These are phyloP conservation scores for Colius striatus DNA, from an alignment of 2,113 vertebrate genomes.

Conservation along the genomic window DNA sequence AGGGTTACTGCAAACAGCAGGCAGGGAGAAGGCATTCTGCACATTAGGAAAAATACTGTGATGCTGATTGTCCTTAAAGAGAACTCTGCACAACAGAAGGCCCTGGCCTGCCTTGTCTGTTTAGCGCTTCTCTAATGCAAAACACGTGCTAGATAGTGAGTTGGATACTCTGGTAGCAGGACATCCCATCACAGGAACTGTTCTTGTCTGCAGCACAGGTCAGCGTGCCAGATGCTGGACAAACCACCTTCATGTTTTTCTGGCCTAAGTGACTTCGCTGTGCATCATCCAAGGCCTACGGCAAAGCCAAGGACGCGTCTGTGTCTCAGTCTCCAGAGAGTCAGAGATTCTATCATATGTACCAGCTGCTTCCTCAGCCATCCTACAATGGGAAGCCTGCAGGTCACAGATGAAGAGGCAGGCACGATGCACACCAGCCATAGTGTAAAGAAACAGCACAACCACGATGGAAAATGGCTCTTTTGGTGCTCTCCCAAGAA, in stretches of 20 bases:
- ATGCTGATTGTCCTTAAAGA: constrained; percentile 33
- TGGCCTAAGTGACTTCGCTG: background rate
- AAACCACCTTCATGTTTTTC: background rate
- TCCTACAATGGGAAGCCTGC: background rate
- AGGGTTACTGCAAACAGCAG: constrained; percentile 32
- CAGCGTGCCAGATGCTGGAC: background rate
- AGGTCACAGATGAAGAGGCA: constrained; percentile 36
- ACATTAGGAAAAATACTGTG: constrained; percentile 15
- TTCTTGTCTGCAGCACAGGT: background rate
- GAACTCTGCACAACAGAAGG: background rate
- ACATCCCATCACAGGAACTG: rapidly evolving
- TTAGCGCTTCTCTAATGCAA: background rate
- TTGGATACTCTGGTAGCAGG: background rate
- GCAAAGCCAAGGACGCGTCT: background rate
- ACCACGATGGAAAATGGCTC: background rate
- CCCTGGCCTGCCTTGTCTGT: background rate
- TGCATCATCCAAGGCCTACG: background rate
- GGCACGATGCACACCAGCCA: background rate
- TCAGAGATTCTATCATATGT: background rate
- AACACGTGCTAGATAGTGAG: rapidly evolving
- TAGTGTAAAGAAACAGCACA: background rate
- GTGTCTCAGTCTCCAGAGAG: background rate
- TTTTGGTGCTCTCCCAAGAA: constrained; percentile 14
- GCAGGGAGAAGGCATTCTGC: constrained; percentile 49
- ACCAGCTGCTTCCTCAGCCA: constrained; percentile 31